Evolutionary conservation across 2,888 invertebrate genomes (phyloP).

Genomic region (Trissolcus japonicus): DNA sequence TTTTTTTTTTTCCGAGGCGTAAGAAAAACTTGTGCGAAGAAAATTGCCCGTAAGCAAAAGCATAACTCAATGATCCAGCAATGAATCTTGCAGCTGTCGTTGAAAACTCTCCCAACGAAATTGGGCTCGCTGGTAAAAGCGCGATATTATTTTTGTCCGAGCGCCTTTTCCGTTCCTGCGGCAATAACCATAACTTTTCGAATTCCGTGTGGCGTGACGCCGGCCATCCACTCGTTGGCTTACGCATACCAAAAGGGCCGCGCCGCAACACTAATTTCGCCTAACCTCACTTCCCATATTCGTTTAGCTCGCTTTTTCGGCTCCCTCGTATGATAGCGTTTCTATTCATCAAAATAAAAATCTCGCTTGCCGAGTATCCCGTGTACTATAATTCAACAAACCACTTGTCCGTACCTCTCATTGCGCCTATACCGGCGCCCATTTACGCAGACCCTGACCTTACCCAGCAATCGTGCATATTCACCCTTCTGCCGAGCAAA

Average conservation of each 20-base stretch:
- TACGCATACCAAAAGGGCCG: slow-evolving; percentile 67
- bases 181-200: slow-evolving; percentile 74
- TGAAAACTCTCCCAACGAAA: slow-evolving; percentile 64
- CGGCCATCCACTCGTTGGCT: slow-evolving; percentile 70
- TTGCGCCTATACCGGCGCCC: slow-evolving; percentile 32
- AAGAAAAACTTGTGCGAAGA: not conserved
- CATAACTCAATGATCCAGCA: slow-evolving; percentile 6
- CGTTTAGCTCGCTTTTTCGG: slow-evolving; percentile 36
- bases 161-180: slow-evolving; percentile 63
- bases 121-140: slow-evolving; percentile 68
- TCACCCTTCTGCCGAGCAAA: slow-evolving; percentile 54
- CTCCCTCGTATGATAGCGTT: slow-evolving; percentile 35
- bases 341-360: slow-evolving; percentile 57
- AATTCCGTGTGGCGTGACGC: slow-evolving; percentile 70
- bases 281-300: slow-evolving; percentile 59
- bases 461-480: slow-evolving; percentile 58
- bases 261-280: slow-evolving; percentile 62
- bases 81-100: slow-evolving; percentile 22
- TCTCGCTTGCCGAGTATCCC: slow-evolving; percentile 32
- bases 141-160: slow-evolving; percentile 72
- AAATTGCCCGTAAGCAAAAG: not conserved
- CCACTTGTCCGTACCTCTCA: slow-evolving; percentile 32
- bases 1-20: not conserved
- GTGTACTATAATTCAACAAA: slow-evolving; percentile 20
- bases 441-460: slow-evolving; percentile 64